Percentiles rank a stretch among this genome's conserved stretches.
phyloP scores from a whole-genome alignment of 2,888 invertebrate genomes.

The Nemapogon koenigi region DNA sequence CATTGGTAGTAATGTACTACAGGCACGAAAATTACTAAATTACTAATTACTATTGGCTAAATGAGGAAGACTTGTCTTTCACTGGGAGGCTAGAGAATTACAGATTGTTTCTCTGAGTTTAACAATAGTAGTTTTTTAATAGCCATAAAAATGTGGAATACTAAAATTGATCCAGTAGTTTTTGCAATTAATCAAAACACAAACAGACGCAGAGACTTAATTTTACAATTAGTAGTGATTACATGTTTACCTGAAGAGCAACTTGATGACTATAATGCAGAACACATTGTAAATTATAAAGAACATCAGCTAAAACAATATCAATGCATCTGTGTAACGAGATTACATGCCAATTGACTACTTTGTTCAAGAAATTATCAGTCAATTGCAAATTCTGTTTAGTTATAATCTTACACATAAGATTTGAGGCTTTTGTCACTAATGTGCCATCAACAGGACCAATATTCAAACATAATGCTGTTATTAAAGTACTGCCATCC shows the following conservation, averaged over 20 bases:
- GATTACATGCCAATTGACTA: constrained; percentile 47
- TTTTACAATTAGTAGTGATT: not conserved
- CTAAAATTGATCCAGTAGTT: too few species aligned
- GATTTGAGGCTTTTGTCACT: constrained; percentile 63
- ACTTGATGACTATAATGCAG: constrained; percentile 31
- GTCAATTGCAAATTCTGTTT: constrained; percentile 57
- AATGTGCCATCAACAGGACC: constrained; percentile 56
- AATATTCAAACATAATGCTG: constrained; percentile 37
- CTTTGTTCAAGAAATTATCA: constrained; percentile 30
- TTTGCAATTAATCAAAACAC: too few species aligned
- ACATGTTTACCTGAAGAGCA: constrained; percentile 30
- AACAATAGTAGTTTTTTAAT: too few species aligned
- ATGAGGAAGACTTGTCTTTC: too few species aligned
- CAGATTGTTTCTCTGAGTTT: too few species aligned
- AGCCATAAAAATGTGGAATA: too few species aligned
- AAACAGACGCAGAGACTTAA: not conserved
- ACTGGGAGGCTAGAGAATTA: too few species aligned
- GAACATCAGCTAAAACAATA: constrained; percentile 43
- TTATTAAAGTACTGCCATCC: constrained; percentile 39
- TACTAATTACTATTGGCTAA: too few species aligned
- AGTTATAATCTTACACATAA: constrained; percentile 59
- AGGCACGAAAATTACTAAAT: too few species aligned
- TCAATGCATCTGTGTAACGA: constrained; percentile 44
- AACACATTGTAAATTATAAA: constrained; percentile 47
- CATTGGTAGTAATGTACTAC: too few species aligned